These are phyloP conservation scores for Yponomeuta cagnagella DNA, from an alignment of 2,888 invertebrate species.

Conservation along the genomic window DNA sequence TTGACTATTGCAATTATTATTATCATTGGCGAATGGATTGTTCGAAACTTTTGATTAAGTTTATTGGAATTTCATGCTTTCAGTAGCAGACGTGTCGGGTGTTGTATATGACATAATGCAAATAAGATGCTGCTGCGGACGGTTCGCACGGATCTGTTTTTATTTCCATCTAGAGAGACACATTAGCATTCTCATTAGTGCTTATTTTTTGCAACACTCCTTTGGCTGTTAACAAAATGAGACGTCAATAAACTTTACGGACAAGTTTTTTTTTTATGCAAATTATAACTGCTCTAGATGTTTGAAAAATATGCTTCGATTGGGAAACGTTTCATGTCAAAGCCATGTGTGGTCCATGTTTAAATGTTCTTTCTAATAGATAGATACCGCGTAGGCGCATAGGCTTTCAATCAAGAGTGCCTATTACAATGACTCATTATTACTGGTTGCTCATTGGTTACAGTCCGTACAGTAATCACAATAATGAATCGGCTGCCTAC, in stretches of 20 bases:
- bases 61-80: not conserved
- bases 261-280: conserved; percentile 31
- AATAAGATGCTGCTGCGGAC: conserved; percentile 46
- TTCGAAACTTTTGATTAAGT: too few relatives aligned
- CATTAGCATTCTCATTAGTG: conserved; percentile 59
- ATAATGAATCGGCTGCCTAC: conserved; percentile 32
- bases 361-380: conserved; percentile 32
- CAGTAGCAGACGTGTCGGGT: conserved; percentile 53
- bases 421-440: conserved; percentile 48
- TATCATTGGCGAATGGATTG: too few relatives aligned
- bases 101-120: conserved; percentile 38
- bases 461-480: conserved; percentile 32
- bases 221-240: conserved; percentile 41
- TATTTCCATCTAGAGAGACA: conserved; percentile 44
- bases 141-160: conserved; percentile 33
- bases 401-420: conserved; percentile 40
- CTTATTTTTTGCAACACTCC: conserved; percentile 45
- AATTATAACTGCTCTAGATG: conserved; percentile 8
- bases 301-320: not conserved
- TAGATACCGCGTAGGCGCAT: conserved; percentile 44
- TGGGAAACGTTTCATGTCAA: not conserved
- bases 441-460: conserved; percentile 34
- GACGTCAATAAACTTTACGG: conserved; percentile 39
- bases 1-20: too few relatives aligned
- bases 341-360: conserved; percentile 21